These are phyloP conservation scores for Notamacropus eugenii DNA, from an alignment of 2,797 vertebrate genomes.

Conservation along the genomic window DNA sequence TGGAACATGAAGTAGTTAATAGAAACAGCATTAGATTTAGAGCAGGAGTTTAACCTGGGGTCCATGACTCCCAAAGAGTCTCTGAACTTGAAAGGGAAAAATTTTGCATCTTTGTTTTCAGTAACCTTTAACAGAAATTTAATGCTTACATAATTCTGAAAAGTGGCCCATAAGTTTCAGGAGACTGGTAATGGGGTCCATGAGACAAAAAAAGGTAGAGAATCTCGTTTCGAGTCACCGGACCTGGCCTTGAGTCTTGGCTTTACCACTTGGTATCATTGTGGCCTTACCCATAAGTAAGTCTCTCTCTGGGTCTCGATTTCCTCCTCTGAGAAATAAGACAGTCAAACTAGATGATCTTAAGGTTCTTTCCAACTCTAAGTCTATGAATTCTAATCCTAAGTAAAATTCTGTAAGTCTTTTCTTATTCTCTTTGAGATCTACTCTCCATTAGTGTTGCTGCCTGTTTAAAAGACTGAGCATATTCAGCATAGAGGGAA, in stretches of 20 bases:
- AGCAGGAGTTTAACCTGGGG: neutral
- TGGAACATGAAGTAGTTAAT: neutral
- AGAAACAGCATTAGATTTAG: neutral
- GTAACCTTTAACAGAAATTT: neutral
- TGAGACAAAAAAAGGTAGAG: neutral
- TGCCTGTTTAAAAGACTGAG: neutral
- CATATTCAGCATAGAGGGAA: neutral
- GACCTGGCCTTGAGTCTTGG: neutral
- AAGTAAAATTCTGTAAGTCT: neutral
- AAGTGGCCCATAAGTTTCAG: neutral
- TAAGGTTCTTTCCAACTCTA: neutral
- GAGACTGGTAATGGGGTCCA: neutral
- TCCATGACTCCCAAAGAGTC: neutral
- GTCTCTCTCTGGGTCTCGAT: too few relatives aligned
- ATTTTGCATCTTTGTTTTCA: neutral
- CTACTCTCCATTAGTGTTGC: neutral
- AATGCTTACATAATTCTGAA: neutral
- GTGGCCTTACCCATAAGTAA: too few relatives aligned
- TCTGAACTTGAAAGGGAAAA: neutral
- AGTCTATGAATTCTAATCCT: neutral
- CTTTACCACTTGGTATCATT: neutral
- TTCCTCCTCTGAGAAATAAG: neutral
- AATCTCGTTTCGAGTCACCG: neutral
- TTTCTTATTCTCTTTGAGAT: neutral
- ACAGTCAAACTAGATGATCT: neutral